Base-by-base conservation (phyloP, 2,888 invertebrate species). In the Mythimna pallens region DNA sequence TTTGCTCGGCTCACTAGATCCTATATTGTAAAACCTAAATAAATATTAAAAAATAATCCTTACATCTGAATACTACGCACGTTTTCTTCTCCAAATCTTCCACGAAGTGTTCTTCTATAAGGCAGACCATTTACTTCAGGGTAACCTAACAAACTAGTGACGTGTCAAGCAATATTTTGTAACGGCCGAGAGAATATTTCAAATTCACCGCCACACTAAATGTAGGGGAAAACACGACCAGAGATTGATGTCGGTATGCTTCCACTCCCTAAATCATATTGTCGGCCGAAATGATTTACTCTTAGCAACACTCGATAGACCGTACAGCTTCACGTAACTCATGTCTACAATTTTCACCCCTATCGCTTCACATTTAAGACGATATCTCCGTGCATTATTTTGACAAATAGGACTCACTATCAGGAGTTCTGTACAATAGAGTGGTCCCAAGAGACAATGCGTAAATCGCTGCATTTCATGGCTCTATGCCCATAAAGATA, bases 401-500 rank as follows among this genome's bases (percentile, higher is more conserved):
- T 79, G 78, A 84, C 84, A 83, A 83, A 81, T 76, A 79, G 72
- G 62, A 78, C 54, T 55, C 57, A 73, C 76, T 78, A 84, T 76
- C 84, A 69, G 64, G 34, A 67, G 61, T 57, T 40, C 72, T 81
- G 65, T 81, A 86, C 81, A 84, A 84, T 86, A 83, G 85, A 90
- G 82, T 78, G 81, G 72, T 81, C 91, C 87, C 89, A 55, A 58
- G 89, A 86, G 90, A 81, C 84, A 81, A 81, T 61, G 83, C 84
- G 87, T 88, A 89, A 89, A 90, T 89, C 86, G 87, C 84, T 86
- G 78, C 80, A 84, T 82, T 86, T 86, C 85, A 88, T 86, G 82
- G 83, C 85, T 87, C 86, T 82, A 84, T 85, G 83, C 70, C 81
- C 88, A 88, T 90, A 89, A 89, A 90, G 89, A 91, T 91, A 89